Percentiles rank a stretch among this genome's conserved stretches.
phyloP scores from a whole-genome alignment of 2,888 invertebrate species.

The Oegoconia quadripuncta region DNA sequence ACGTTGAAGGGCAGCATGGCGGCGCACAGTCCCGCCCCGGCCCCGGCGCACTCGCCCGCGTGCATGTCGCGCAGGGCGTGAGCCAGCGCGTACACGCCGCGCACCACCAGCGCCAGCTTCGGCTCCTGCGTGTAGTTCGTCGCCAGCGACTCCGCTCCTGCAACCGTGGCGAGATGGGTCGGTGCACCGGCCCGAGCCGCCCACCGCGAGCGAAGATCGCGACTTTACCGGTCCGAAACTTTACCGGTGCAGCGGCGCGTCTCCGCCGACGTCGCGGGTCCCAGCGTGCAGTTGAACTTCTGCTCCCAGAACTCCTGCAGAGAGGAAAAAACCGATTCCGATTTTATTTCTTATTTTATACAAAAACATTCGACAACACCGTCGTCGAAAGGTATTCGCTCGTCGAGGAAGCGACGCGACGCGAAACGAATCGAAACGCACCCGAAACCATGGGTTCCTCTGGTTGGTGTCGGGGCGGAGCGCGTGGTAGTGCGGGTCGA shows the following conservation, averaged over 20 bases:
- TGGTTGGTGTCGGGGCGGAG: constrained; percentile 81
- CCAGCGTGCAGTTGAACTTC: constrained; percentile 81
- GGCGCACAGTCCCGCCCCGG: constrained; percentile 65
- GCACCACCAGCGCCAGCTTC: constrained; percentile 88
- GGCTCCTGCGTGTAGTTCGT: constrained; percentile 84
- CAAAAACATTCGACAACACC: not conserved
- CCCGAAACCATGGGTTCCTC: constrained; percentile 85
- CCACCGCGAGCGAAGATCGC: too few relatives aligned
- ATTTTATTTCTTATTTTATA: too few relatives aligned
- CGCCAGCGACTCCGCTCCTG: constrained; percentile 78
- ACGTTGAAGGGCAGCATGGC: constrained; percentile 86
- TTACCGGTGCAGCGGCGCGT: constrained; percentile 31
- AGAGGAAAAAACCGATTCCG: constrained; percentile 27
- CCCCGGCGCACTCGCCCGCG: constrained; percentile 73
- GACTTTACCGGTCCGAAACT: too few relatives aligned
- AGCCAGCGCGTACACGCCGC: constrained; percentile 87
- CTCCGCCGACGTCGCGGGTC: constrained; percentile 23
- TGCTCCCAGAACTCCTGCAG: constrained; percentile 88
- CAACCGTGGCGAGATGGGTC: not conserved
- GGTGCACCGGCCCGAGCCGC: not conserved
- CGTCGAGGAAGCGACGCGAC: not conserved
- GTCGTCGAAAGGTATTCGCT: not conserved
- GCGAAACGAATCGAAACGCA: constrained; percentile 10
- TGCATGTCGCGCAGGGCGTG: constrained; percentile 86
- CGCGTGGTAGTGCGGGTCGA: constrained; percentile 83